phyloP scores from a whole-genome alignment of 2,888 invertebrate species.

The Candidula unifasciata region DNA sequence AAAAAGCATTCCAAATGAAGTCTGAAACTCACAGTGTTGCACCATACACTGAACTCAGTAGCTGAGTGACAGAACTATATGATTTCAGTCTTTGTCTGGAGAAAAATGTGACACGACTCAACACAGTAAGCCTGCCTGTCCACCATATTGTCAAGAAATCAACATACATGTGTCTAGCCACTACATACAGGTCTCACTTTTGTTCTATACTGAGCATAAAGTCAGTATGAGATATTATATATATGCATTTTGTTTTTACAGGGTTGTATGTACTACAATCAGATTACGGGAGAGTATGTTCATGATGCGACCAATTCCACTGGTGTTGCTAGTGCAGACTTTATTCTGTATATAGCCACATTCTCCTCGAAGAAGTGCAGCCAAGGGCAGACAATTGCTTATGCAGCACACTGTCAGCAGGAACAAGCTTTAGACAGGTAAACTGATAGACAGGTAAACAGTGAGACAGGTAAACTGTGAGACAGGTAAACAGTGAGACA shows the following conservation, averaged over 20 bases:
- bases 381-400: constrained; percentile 94
- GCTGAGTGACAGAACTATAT: too few relatives aligned
- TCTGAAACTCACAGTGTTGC: too few relatives aligned
- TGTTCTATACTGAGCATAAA: not conserved
- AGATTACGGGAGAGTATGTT: constrained; percentile 43
- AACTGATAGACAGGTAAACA: constrained; percentile 26
- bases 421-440: constrained; percentile 93
- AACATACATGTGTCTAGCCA: too few relatives aligned
- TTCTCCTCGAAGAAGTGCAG: constrained; percentile 94
- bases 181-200: too few relatives aligned
- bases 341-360: constrained; percentile 97
- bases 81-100: too few relatives aligned
- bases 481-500: too few relatives aligned
- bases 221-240: not conserved
- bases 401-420: constrained; percentile 98
- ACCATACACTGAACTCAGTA: too few relatives aligned
- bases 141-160: too few relatives aligned
- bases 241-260: constrained; percentile 73
- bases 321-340: constrained; percentile 88
- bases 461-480: too few relatives aligned
- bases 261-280: constrained; percentile 86
- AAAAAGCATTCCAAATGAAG: too few relatives aligned
- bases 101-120: too few relatives aligned
- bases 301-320: constrained; percentile 62
- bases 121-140: too few relatives aligned